These are phyloP conservation scores for Ichneumoninae sp. DNA, from an alignment of 2,888 invertebrate species.

Conservation along the genomic window DNA sequence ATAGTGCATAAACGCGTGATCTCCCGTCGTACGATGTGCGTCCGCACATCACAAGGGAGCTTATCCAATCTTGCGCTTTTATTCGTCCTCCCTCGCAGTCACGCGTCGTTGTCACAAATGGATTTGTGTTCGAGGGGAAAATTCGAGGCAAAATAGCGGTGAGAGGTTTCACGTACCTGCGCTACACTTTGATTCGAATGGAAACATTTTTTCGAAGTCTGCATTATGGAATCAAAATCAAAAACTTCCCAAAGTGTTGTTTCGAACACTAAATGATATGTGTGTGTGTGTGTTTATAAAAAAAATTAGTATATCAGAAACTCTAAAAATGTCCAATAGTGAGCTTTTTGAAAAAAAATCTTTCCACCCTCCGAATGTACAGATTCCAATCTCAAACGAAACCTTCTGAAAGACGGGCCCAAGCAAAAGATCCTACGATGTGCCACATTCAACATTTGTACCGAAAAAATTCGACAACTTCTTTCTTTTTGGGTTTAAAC, in stretches of 20 bases:
- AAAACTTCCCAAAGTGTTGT: background rate
- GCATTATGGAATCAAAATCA: background rate
- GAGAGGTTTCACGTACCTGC: background rate
- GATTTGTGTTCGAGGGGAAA: background rate
- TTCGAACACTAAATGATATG: background rate
- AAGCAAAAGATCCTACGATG: too few species aligned
- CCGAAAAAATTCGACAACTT: too few species aligned
- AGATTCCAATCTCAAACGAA: too few species aligned
- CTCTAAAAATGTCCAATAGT: too few species aligned
- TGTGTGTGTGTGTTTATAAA: too few species aligned
- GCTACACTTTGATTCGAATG: background rate
- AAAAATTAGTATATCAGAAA: too few species aligned
- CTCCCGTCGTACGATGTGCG: background rate
- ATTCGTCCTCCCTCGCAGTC: background rate
- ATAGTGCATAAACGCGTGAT: constrained; percentile 10
- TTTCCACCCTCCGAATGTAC: too few species aligned
- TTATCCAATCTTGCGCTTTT: background rate
- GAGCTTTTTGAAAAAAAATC: too few species aligned
- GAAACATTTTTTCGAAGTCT: background rate
- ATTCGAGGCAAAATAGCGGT: background rate
- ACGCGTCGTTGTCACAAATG: background rate
- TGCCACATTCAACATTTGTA: too few species aligned
- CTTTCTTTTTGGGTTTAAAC: too few species aligned
- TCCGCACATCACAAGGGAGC: background rate
- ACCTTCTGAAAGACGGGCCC: too few species aligned